Evolutionary conservation across 2,797 vertebrate genomes (phyloP), one percentile per base, ranked within the genome.

Genomic region (Microctenopoma lineatum): DNA sequence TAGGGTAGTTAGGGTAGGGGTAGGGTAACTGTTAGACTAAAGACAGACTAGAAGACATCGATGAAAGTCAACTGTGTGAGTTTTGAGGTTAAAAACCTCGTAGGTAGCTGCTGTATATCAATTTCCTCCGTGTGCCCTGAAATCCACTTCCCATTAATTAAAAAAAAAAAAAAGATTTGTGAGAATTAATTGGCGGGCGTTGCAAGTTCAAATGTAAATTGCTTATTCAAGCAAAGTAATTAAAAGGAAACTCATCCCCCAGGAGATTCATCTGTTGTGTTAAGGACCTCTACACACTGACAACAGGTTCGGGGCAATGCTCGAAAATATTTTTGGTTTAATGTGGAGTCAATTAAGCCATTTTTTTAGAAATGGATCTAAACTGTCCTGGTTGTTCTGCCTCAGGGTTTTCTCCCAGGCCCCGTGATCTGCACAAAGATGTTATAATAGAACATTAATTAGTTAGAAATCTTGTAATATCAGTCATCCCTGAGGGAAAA

Each of bases 191-290:
- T 80, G 77, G 53, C 60, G 71, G 63, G 66, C 61, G 64, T 87
- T 87, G 78, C 84, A 82, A 85, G 80, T 67, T 84, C 84, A 80
- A 83, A 84, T 83, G 74, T 71, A 85, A 86, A 88, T 85, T 81
- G 71, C 80, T 88, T 89, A 89, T 83, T 84, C 77, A 82, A 69
- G 78, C 73, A 79, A 84, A 84, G 77, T 86, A 89, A 87, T 90
- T 87, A 87, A 87, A 84, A 73, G 53, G 75, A 85, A 85, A 77
- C 77, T 72, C 67, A 77, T 73, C 78, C 68, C 77, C 56, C 52
- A 38, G 62, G 80, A 80, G 66, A 70, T 69, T 65, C 70, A 77
- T 81, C 73, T 75, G 74, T 81, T 83, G 64, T 73, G 54, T 70
- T 81, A 67, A 70, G 73, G 78, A 69, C 54, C 69, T 74, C 57